phyloP scores from a whole-genome alignment of 2,113 vertebrate genomes.

The Cavia aperea region DNA sequence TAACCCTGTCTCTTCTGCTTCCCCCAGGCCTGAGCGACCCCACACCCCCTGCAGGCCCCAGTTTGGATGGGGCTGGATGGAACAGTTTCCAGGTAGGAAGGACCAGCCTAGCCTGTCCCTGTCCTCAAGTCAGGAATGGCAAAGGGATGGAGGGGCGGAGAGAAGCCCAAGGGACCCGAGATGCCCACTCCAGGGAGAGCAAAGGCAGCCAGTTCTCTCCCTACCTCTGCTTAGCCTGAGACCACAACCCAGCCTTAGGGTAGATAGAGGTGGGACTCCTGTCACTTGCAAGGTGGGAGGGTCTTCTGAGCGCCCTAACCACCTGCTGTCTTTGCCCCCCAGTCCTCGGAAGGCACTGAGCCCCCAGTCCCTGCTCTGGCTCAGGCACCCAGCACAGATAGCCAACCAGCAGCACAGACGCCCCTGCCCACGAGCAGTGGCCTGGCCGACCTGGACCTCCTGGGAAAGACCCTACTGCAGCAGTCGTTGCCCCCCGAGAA shows the following conservation, averaged over 20 bases:
- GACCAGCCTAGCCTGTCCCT: neutral
- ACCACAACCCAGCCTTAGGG: neutral
- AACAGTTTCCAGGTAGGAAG: conserved; percentile 87
- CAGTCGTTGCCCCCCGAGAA: conserved; percentile 92
- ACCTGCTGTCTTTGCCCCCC: neutral
- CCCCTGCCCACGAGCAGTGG: conserved; percentile 74
- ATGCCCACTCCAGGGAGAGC: neutral
- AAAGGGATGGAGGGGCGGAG: neutral
- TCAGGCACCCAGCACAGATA: conserved; percentile 67
- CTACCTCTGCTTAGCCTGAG: neutral
- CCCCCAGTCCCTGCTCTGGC: neutral
- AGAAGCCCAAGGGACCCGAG: too few species aligned
- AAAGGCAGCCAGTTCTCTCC: neutral
- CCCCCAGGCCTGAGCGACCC: conserved; percentile 86
- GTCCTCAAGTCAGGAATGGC: neutral
- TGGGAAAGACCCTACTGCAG: conserved; percentile 92
- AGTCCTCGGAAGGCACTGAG: conserved; percentile 83
- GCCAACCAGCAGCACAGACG: conserved; percentile 49
- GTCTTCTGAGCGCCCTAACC: neutral
- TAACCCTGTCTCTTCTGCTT: neutral
- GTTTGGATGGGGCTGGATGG: conserved; percentile 83
- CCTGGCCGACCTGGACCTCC: conserved; percentile 89
- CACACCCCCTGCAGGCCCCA: conserved; percentile 73
- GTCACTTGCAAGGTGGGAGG: neutral
- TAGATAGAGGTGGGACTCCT: neutral